phyloP scores from a whole-genome alignment of 1,140 invertebrate species.

The Hormaphis cornu region DNA sequence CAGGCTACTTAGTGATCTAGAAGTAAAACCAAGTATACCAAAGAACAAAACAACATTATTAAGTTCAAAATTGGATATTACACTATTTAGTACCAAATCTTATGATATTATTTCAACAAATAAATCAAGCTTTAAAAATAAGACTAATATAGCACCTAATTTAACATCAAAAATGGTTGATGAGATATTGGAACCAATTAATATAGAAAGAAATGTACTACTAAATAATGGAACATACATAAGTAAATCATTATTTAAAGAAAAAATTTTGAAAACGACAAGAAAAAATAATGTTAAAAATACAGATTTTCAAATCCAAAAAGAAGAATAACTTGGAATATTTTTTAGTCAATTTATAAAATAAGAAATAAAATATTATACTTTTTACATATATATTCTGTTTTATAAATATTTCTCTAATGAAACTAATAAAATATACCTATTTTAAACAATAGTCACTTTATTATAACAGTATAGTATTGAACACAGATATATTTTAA shows the following conservation, averaged over 20 bases:
- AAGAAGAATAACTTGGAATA: no score
- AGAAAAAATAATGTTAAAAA: constrained; percentile 30
- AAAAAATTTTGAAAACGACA: constrained; percentile 13
- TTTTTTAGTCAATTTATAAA: no score
- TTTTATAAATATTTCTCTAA: neutral
- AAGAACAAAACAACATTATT: neutral
- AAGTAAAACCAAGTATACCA: neutral
- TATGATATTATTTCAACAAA: neutral
- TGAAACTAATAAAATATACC: neutral
- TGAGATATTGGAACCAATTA: neutral
- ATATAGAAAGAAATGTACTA: neutral
- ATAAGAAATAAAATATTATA: neutral
- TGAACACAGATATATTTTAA: neutral
- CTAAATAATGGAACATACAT: constrained; percentile 8
- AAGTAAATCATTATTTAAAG: constrained; percentile 31
- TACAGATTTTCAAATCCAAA: neutral
- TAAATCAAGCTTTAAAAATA: neutral
- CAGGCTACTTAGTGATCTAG: neutral
- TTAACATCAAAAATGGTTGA: neutral
- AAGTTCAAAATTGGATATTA: neutral
- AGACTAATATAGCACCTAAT: neutral
- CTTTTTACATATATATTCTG: neutral
- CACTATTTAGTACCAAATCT: neutral
- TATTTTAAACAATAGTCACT: neutral
- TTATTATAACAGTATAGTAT: neutral